Conservation (phyloP, 2,888 invertebrate species). For the Mythimna pallens region DNA sequence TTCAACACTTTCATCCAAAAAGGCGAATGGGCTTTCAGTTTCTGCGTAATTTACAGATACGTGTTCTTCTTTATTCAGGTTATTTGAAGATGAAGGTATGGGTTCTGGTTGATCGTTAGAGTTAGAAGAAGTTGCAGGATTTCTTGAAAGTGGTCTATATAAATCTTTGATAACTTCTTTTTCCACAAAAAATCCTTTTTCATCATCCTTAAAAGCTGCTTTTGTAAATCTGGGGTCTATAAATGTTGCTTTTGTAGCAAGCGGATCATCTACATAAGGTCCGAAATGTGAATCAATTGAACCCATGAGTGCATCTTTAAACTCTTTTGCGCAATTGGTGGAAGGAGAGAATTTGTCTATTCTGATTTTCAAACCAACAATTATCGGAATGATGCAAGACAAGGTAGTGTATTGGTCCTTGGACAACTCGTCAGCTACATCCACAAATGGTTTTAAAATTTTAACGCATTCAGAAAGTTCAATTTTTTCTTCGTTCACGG, state of each 20-base stretch:
- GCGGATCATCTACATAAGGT: not conserved
- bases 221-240: slow-evolving; percentile 25
- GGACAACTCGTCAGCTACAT: not conserved
- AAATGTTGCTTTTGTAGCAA: slow-evolving; percentile 14
- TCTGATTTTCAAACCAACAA: not conserved
- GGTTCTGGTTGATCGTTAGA: not conserved
- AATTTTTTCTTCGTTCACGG: not conserved
- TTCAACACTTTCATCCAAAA: not conserved
- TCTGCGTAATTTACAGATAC: not conserved
- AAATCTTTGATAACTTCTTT: slow-evolving; percentile 5
- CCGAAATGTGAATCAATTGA: slow-evolving; percentile 10
- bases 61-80: not conserved
- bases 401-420: not conserved
- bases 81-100: slow-evolving; percentile 4
- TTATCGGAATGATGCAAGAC: slow-evolving; percentile 2
- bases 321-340: not conserved
- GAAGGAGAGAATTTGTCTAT: not conserved
- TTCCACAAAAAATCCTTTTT: not conserved
- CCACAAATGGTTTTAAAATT: slow-evolving; percentile 5
- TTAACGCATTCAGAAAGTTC: slow-evolving; percentile 1
- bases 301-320: not conserved
- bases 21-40: not conserved
- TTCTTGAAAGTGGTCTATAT: not conserved
- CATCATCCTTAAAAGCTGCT: not conserved
- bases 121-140: not conserved